Conservation (phyloP, 2,797 vertebrate genomes). For the Yasuhikotakia modesta region DNA sequence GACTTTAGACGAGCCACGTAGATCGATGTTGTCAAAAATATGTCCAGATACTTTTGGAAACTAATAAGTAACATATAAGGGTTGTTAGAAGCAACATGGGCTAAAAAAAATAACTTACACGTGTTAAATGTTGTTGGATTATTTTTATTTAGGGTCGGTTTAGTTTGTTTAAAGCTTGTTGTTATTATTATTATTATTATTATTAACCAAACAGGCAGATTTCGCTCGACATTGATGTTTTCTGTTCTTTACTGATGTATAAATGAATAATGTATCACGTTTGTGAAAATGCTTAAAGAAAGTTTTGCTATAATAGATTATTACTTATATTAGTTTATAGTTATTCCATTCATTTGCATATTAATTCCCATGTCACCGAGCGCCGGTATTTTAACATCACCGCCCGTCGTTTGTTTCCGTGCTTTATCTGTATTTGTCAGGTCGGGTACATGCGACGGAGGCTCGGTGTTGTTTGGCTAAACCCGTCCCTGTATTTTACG, state of each 20-base stretch:
- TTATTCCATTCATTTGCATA: background rate
- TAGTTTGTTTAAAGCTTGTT: slow-evolving; percentile 21
- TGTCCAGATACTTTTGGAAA: slow-evolving; percentile 19
- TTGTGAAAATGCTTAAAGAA: background rate
- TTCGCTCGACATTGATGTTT: background rate
- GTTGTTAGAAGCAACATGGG: background rate
- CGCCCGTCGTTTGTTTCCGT: background rate
- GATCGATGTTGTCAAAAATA: slow-evolving; percentile 12
- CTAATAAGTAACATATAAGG: background rate
- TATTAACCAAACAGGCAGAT: background rate
- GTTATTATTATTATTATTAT: too few species aligned
- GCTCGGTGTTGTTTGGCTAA: background rate
- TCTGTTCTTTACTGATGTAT: background rate
- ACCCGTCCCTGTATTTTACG: background rate
- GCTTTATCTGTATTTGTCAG: background rate
- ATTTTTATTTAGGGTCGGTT: background rate
- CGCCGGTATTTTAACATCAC: background rate
- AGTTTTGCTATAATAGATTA: too few species aligned
- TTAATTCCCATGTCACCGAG: too few species aligned
- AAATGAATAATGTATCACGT: background rate
- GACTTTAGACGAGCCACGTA: slow-evolving; percentile 19
- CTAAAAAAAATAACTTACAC: background rate
- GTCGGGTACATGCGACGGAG: too few species aligned
- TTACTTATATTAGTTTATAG: too few species aligned
- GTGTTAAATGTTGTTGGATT: background rate